phyloP scores from a whole-genome alignment of 2,888 invertebrate species.

The Perizoma affinitatum region DNA sequence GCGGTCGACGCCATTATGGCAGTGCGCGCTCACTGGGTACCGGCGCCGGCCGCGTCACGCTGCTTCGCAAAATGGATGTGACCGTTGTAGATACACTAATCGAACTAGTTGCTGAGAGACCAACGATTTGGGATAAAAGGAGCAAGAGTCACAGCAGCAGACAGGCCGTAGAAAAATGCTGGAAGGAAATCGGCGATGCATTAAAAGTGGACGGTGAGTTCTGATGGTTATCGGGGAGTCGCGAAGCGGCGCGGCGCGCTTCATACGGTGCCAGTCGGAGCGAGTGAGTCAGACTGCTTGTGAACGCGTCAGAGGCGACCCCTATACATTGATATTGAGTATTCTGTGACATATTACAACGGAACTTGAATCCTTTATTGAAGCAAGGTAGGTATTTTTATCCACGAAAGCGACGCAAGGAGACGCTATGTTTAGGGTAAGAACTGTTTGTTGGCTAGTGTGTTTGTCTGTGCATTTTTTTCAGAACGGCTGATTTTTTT shows the following conservation, averaged over 20 bases:
- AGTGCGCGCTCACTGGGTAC: conserved; percentile 20
- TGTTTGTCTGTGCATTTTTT: too few relatives aligned
- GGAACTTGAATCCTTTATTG: conserved; percentile 9
- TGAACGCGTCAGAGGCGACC: conserved; percentile 6
- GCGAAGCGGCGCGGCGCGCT: conserved; percentile 3
- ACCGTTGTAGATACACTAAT: conserved; percentile 15
- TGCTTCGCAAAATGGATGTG: conserved; percentile 14
- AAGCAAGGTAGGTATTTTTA: not conserved
- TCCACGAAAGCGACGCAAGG: too few relatives aligned
- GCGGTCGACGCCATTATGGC: conserved; percentile 23
- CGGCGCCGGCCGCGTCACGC: conserved; percentile 24
- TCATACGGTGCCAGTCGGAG: conserved; percentile 11
- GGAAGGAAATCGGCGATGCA: conserved; percentile 25
- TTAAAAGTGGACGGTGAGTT: conserved; percentile 26
- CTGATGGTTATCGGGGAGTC: conserved; percentile 16
- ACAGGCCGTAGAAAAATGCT: conserved; percentile 17
- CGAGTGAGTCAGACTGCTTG: conserved; percentile 10
- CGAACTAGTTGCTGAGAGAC: conserved; percentile 20
- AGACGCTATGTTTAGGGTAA: too few relatives aligned
- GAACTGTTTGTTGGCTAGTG: too few relatives aligned
- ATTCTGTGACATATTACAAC: conserved; percentile 1
- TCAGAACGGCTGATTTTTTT: too few relatives aligned
- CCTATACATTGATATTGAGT: conserved; percentile 1
- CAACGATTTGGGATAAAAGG: conserved; percentile 25
- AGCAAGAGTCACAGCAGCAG: conserved; percentile 18